Base-by-base conservation (phyloP, 1,140 invertebrate species). In the Triops longicaudatus region DNA sequence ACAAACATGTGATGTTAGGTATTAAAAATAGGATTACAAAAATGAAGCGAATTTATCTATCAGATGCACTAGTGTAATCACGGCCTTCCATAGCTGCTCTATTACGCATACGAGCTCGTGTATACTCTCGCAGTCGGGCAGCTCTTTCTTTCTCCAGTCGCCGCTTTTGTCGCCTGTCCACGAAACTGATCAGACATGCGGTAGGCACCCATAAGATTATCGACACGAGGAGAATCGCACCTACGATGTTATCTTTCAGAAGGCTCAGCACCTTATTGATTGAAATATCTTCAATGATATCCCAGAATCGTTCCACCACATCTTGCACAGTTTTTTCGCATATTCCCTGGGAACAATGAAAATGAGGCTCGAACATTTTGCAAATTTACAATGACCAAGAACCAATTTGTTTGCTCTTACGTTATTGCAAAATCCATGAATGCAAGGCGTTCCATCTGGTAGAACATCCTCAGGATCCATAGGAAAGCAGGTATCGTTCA, bases 291-390 rank as follows among this genome's bases (percentile, higher is more conserved):
- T 97, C 95, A 74, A 98, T 97, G 31, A 97, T 96, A 82, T 97
- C 94, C 95, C 95, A 97, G 83, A 97, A 96, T 74, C 95, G 87
- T 84, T 96, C 94, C 6, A 97, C 94, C 12, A 97, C 93, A 82
- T 97, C 94, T 84, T 97, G 94, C 79, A 97, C 93, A 1, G 94
- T 96, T 84, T 96, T 95, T 82, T 97, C 93, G 83, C 95, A 97
- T 1, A 92, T 87, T n/a, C 94, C 94, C 92, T 95, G 81, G 5
- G 84, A 84, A 78, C 17, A 9, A 76, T 43, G 71, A 26, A 31
- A 28, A 27, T n/a, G n/a, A n/a, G n/a, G n/a, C n/a, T n/a, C n/a
- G n/a, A n/a, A n/a, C n/a, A n/a, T n/a, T n/a, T n/a, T n/a, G n/a
- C n/a, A n/a, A n/a, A n/a, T n/a, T n/a, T n/a, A n/a, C n/a, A n/a